phyloP scores from a whole-genome alignment of 2,888 invertebrate genomes.

The Zygogramma bicolorata region DNA sequence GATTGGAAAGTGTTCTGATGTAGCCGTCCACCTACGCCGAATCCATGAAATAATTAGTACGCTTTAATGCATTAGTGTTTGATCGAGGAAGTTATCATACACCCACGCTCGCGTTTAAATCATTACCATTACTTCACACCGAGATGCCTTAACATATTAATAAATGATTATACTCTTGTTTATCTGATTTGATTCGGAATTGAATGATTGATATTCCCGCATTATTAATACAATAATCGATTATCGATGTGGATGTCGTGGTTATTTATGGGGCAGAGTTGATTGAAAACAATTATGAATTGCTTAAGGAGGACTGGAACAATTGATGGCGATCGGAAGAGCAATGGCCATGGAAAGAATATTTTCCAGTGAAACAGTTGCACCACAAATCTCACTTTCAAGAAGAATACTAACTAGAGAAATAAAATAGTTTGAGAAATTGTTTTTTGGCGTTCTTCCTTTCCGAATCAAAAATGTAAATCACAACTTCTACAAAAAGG shows the following conservation, averaged over 20 bases:
- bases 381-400: no score
- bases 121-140: conserved; percentile 28
- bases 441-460: no score
- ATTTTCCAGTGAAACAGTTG: no score
- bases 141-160: conserved; percentile 30
- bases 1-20: conserved; percentile 43
- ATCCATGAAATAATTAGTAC: conserved; percentile 42
- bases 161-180: conserved; percentile 3
- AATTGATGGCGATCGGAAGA: no score
- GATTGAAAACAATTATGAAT: background rate
- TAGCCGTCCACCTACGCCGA: conserved; percentile 42
- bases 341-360: no score
- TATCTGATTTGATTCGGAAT: conserved; percentile 2
- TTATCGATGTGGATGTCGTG: background rate
- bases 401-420: no score
- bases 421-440: no score
- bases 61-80: conserved; percentile 39
- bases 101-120: conserved; percentile 35
- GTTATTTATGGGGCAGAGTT: background rate
- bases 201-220: conserved; percentile 10
- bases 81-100: conserved; percentile 42
- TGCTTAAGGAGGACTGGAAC: no score
- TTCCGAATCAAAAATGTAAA: no score
- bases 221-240: conserved; percentile 4
- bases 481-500: no score